Evolutionary conservation across 2,888 invertebrate species (phyloP).

Genomic region (Mythimna pallens): DNA sequence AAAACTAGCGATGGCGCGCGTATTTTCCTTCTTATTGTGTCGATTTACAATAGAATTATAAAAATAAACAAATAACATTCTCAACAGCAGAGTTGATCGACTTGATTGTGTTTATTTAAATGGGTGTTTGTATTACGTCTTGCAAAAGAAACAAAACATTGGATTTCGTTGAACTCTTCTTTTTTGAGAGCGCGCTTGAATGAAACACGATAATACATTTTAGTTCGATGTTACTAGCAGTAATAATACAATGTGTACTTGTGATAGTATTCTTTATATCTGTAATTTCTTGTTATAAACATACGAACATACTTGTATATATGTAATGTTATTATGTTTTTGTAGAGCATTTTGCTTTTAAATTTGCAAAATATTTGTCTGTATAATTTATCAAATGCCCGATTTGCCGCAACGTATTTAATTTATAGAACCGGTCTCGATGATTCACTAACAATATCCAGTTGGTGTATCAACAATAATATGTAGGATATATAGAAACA

Average conservation of each 20-base stretch:
- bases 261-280: neutral
- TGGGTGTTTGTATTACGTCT: slow-evolving; percentile 18
- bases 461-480: slow-evolving; percentile 22
- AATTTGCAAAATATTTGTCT: slow-evolving; percentile 4
- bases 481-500: slow-evolving; percentile 21
- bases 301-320: no score
- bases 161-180: slow-evolving; percentile 5
- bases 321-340: neutral
- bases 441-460: slow-evolving; percentile 43
- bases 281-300: neutral
- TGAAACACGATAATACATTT: slow-evolving; percentile 20
- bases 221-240: neutral
- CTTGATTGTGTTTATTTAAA: slow-evolving; percentile 22
- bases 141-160: slow-evolving; percentile 11
- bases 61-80: neutral
- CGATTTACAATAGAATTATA: neutral
- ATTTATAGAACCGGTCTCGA: slow-evolving; percentile 38
- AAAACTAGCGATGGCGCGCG: neutral
- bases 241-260: neutral
- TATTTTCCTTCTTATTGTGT: neutral
- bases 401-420: slow-evolving; percentile 22
- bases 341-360: neutral
- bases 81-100: slow-evolving; percentile 8
- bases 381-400: neutral
- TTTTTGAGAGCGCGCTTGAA: slow-evolving; percentile 25